Evolutionary conservation across 2,888 invertebrate species (phyloP).

Genomic region (Sialis fuliginosa): DNA sequence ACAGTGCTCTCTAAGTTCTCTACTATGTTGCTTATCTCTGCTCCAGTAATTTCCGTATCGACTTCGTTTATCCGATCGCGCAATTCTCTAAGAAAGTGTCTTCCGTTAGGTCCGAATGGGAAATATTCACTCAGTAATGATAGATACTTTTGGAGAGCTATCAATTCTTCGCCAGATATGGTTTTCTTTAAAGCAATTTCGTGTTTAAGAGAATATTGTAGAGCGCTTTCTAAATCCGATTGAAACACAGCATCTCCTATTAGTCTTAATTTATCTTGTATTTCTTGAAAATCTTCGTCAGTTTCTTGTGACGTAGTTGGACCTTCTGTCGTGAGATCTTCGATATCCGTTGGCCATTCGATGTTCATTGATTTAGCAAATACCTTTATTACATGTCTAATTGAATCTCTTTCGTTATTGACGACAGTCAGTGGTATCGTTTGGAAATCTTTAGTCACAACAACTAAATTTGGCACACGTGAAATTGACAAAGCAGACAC

Average conservation of each 20-base stretch:
- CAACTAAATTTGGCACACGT: slow-evolving; percentile 36
- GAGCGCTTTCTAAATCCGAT: slow-evolving; percentile 71
- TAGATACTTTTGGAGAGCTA: slow-evolving; percentile 58
- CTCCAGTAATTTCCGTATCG: slow-evolving; percentile 36
- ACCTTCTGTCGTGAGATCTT: slow-evolving; percentile 12
- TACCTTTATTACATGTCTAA: slow-evolving; percentile 26
- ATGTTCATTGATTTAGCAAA: slow-evolving; percentile 26
- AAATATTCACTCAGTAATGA: slow-evolving; percentile 56
- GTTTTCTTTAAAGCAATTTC: slow-evolving; percentile 58
- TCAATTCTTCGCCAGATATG: slow-evolving; percentile 52
- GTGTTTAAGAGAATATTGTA: slow-evolving; percentile 65
- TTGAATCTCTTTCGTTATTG: slow-evolving; percentile 16
- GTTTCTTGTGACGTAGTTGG: slow-evolving; percentile 16
- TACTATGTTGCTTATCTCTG: slow-evolving; percentile 37
- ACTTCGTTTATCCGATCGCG: slow-evolving; percentile 31
- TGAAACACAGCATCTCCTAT: slow-evolving; percentile 52
- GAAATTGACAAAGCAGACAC: slow-evolving; percentile 22
- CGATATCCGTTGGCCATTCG: slow-evolving; percentile 12
- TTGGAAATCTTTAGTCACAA: slow-evolving; percentile 25
- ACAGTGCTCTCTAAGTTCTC: slow-evolving; percentile 32
- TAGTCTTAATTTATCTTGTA: slow-evolving; percentile 20
- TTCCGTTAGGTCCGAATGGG: slow-evolving; percentile 54
- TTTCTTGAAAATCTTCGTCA: slow-evolving; percentile 15
- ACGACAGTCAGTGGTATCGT: slow-evolving; percentile 24
- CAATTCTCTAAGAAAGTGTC: slow-evolving; percentile 42